These are phyloP conservation scores for Carollia perspicillata DNA, from an alignment of 2,113 vertebrate genomes.

Conservation along the genomic window DNA sequence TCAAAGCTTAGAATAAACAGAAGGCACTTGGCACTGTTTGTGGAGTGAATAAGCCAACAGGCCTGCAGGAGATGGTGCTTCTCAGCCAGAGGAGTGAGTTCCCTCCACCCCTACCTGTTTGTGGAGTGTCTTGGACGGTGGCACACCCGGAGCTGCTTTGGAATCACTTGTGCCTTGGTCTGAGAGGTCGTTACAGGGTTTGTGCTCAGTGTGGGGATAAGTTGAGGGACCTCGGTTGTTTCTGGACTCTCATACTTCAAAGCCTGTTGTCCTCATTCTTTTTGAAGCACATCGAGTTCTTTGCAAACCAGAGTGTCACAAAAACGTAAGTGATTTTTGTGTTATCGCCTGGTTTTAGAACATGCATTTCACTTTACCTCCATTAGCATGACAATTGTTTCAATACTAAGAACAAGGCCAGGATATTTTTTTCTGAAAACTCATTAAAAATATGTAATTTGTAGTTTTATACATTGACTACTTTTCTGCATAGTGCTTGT, in stretches of 20 bases:
- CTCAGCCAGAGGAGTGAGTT: background rate
- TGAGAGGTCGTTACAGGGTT: background rate
- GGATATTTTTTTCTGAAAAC: background rate
- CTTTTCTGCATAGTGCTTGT: background rate
- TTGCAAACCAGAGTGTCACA: background rate
- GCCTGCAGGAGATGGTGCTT: background rate
- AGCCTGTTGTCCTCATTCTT: background rate
- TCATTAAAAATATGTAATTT: background rate
- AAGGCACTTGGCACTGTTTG: background rate
- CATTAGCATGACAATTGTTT: background rate
- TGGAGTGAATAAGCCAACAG: background rate
- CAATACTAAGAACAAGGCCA: background rate
- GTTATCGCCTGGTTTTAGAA: background rate
- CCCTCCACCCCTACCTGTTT: background rate
- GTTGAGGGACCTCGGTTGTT: background rate
- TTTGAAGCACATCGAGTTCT: constrained; percentile 11
- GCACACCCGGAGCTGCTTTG: background rate
- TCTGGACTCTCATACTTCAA: background rate
- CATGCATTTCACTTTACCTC: background rate
- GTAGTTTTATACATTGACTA: background rate
- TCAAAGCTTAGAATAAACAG: background rate
- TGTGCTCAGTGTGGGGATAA: background rate
- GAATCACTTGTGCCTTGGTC: background rate
- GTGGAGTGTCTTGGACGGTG: background rate
- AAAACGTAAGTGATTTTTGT: background rate